Base-by-base conservation (phyloP, 2,797 vertebrate species). In the Glossophaga mutica region DNA sequence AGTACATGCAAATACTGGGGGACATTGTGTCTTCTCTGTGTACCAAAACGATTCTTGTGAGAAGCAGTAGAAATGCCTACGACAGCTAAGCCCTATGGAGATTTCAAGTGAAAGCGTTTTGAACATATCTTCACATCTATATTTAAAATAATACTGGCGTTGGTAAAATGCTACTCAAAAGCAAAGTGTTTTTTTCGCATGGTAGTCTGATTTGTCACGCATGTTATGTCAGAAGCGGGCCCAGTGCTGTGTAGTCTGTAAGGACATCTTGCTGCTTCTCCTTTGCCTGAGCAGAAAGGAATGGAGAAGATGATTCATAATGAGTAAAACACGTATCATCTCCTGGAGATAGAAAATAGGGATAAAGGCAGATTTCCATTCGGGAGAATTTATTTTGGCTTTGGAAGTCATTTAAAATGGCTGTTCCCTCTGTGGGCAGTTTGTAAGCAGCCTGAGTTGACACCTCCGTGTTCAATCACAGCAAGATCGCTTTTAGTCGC, bases 251-350 rank as follows among this genome's bases (percentile, higher is more conserved):
- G 59, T 15, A 3, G 65, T 50, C 77, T 70, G 0, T 50, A 78
- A 50, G 46, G 46, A 42, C 89, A 55, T 68, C 79, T 92, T 93
- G 29, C 76, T 90, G 62, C 1, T 59, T 89, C n/a, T 81, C 12
- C 42, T 93, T 86, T 83, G 89, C 81, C 71, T 90, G n/a, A 46
- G 89, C 77, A 67, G 71, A 95, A 94, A 95, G 79, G 70, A 76
- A 84, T 83, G 83, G 76, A 95, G 88, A 87, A 87, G 92, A 78
- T 95, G 95, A 96, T 92, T 95, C 95, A 96, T 94, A 97, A 96
- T 96, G 97, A 97, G 39, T 96, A 97, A 96, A 97, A 96, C 95
- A 97, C 52, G 59, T 85, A 98, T 85, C 70, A 93, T 89, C 94
- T 97, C 93, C 77, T 94, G 62, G 90, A 97, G 95, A 97, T 77